Percentiles rank a stretch among this genome's conserved stretches.
These are phyloP conservation scores for Campoletis sonorensis DNA, from an alignment of 1,140 invertebrate genomes.

Conservation along the genomic window DNA sequence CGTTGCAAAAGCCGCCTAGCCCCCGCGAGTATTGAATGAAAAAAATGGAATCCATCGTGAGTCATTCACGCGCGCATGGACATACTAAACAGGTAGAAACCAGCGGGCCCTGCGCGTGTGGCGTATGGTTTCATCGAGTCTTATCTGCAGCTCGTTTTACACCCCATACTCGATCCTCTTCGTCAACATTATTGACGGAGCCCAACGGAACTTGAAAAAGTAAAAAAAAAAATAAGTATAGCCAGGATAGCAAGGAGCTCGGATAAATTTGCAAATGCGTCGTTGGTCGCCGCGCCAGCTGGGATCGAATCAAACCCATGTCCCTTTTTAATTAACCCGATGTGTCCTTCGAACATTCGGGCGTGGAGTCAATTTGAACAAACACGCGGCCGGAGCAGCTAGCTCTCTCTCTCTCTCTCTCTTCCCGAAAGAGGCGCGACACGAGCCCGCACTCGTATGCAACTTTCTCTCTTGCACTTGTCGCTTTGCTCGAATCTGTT, in stretches of 20 bases:
- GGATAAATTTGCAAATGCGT: neutral
- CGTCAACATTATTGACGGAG: neutral
- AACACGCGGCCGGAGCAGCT: slow-evolving; percentile 56
- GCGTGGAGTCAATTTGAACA: slow-evolving; percentile 64
- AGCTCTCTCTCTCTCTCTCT: too few species aligned
- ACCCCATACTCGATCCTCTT: slow-evolving; percentile 45
- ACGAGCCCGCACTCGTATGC: slow-evolving; percentile 17
- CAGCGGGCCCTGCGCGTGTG: slow-evolving; percentile 6
- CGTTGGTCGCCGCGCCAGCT: slow-evolving; percentile 18
- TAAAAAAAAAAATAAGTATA: neutral
- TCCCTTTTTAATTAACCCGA: slow-evolving; percentile 64
- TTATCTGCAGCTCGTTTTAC: slow-evolving; percentile 55
- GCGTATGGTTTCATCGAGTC: slow-evolving; percentile 54
- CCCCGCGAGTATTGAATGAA: slow-evolving; percentile 37
- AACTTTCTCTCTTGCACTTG: slow-evolving; percentile 18
- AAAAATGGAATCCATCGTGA: slow-evolving; percentile 60
- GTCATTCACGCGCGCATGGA: slow-evolving; percentile 57
- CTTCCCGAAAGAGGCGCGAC: slow-evolving; percentile 51
- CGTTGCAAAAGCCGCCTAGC: slow-evolving; percentile 52
- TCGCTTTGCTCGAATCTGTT: slow-evolving; percentile 23
- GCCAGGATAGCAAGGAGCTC: neutral
- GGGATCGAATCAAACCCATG: slow-evolving; percentile 62
- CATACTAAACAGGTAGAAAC: slow-evolving; percentile 49
- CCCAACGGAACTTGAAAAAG: too few species aligned
- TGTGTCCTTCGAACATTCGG: slow-evolving; percentile 37